Evolutionary conservation across 2,797 vertebrate genomes (phyloP), one percentile per base, ranked within the genome.

Genomic region (Anas bernieri): DNA sequence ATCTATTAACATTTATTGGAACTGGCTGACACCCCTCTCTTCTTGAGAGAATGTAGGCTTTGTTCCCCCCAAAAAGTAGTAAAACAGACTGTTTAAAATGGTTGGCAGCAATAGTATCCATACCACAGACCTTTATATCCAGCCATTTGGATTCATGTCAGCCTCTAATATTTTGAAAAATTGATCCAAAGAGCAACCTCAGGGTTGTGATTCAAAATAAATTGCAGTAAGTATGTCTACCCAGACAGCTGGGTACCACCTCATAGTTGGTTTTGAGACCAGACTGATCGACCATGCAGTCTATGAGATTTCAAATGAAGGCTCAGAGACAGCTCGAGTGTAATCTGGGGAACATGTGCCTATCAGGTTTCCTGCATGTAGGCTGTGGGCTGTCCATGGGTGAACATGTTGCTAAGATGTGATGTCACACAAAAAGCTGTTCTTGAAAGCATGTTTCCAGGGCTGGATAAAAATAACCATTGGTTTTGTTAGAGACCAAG

Each of bases 111-210:
- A 75, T 59, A 78, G 52, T 7, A 41, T 39, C 63, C 31, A 23
- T 81, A 93, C 26, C 54, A 85, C 79, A 91, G 80, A 90, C 41
- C 7, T 90, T 63, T 67, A 79, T 30, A 90, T 93, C 25, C 88
- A 94, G 86, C 62, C 78, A 88, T 86, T 94, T 95, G 89, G 76
- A 93, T 88, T 92, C 73, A 56, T 23, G 50, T 76, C 79, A 90
- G 59, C 21, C 23, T 83, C 69, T 73, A 91, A 86, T 86, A 95
- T 80, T 96, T 89, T 80, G 58, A 88, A 50, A 87, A 80, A 96
- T 83, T 0, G 9, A 92, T 93, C 82, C 50, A 75, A 46, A 86
- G 58, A 88, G 68, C 62, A 88, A 58, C 61, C 69, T 83, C 76
- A 56, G 50, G 22, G 73, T 81, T 88, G 46, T 72, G 82, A 87